Evolutionary conservation across 1,140 invertebrate genomes (phyloP).

Genomic region (Halictus rubicundus): DNA sequence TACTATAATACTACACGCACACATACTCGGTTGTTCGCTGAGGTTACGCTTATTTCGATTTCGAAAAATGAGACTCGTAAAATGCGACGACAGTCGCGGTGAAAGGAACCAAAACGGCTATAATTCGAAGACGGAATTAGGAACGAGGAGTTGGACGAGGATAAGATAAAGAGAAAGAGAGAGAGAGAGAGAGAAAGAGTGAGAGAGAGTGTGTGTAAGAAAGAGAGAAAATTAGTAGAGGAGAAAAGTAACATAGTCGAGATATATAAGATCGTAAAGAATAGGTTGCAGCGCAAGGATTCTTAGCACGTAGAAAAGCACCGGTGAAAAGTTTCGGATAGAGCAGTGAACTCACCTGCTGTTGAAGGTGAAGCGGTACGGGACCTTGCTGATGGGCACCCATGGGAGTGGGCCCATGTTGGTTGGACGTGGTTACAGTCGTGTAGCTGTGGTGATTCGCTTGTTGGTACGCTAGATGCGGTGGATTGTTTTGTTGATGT

Average conservation of each 20-base stretch:
- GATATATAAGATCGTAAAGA: conserved; percentile 1
- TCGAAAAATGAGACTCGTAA: no score
- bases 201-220: conserved; percentile 23
- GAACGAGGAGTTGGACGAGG: no score
- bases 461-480: conserved; percentile 82
- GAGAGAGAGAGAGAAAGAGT: conserved; percentile 23
- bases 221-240: conserved; percentile 9
- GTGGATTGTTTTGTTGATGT: conserved; percentile 81
- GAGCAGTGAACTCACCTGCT: conserved; percentile 80
- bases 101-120: background rate
- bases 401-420: conserved; percentile 78
- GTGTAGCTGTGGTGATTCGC: conserved; percentile 81
- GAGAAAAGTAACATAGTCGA: conserved; percentile 2
- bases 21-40: no score
- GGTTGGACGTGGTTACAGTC: conserved; percentile 80
- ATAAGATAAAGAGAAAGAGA: conserved; percentile 17
- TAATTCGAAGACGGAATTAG: background rate
- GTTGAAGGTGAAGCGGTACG: conserved; percentile 79
- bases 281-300: conserved; percentile 5
- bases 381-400: conserved; percentile 78
- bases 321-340: conserved; percentile 47
- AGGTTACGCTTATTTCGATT: no score
- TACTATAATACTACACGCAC: no score
- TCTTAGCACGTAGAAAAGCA: conserved; percentile 30
- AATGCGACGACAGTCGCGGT: no score